phyloP scores from a whole-genome alignment of 2,113 vertebrate species.

The Merops nubicus region DNA sequence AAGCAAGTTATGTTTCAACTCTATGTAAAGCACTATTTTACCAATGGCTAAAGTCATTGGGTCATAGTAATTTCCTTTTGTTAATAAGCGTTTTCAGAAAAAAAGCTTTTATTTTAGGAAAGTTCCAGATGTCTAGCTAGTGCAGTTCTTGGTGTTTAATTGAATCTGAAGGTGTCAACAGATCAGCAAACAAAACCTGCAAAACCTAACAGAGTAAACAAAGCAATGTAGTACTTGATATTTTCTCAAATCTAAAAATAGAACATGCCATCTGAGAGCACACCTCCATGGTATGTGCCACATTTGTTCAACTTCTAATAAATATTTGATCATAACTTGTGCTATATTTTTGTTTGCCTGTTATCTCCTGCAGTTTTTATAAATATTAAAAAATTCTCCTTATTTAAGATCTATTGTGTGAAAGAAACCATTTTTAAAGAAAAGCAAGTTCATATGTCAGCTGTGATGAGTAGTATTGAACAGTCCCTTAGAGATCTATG shows the following conservation, averaged over 20 bases:
- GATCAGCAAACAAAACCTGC: not conserved
- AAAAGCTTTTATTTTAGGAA: not conserved
- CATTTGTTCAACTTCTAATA: not conserved
- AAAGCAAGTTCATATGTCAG: not conserved
- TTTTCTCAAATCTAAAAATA: constrained; percentile 5
- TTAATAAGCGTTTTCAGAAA: not conserved
- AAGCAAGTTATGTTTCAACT: not conserved
- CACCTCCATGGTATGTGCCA: not conserved
- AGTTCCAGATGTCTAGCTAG: not conserved
- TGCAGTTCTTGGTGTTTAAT: not conserved
- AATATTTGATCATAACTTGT: not conserved
- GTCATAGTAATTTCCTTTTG: not conserved
- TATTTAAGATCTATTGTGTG: not conserved
- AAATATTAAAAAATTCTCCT: constrained; percentile 33
- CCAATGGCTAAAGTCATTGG: not conserved
- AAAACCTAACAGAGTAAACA: not conserved
- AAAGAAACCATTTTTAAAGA: not conserved
- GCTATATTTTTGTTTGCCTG: not conserved
- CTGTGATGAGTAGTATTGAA: not conserved
- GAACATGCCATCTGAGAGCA: not conserved
- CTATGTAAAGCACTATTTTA: not conserved
- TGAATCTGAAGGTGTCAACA: not conserved
- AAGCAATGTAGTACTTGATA: not conserved
- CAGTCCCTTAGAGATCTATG: not conserved
- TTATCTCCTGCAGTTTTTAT: not conserved